Evolutionary conservation across 1,140 invertebrate genomes (phyloP), one percentile per base, ranked within the genome.

Genomic region (Heliconius eleuchia): DNA sequence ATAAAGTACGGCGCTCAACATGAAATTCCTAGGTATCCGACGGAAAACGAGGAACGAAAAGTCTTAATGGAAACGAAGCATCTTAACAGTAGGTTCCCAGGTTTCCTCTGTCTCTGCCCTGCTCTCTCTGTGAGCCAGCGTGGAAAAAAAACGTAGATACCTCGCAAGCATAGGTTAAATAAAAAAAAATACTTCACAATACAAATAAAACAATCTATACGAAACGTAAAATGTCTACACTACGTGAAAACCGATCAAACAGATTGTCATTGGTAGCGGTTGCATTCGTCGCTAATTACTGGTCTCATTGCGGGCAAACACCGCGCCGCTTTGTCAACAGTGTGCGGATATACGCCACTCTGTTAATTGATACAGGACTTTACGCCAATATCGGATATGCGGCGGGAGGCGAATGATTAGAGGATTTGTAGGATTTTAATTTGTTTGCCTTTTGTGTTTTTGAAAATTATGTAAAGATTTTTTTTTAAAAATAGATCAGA

Each of bases 231-330:
- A 72, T 72, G 55, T 55, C 16, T 79, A 80, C 52, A 70, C 83
- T 86, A 42, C 74, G 74, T 19, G 52, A 46, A 50, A 81, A 76
- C 78, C 77, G 83, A 82, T 85, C 81, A 83, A 81, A 82, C 79
- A 82, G 84, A 85, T 85, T 83, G 84, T 78, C 80, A 83, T 82
- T 83, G 83, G 83, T 78, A 72, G 79, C 74, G 78, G 78, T 81
- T 83, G 83, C 86, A 88, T 88, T 86, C 83, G 79, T 78, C 82
- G 80, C 87, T 88, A 88, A 88, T 88, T 88, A 88, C 86, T 78
- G 82, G 81, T 77, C 84, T 83, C 87, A 84, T 84, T 83, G 85
- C 82, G 82, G 77, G 78, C 86, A 87, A 87, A 87, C 84, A 88
- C 85, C 60, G 60, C 57, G 57, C 82, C 84, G 84, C 84, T 84